Evolutionary conservation across 2,113 vertebrate genomes (phyloP).

Genomic region (Oplegnathus fasciatus): DNA sequence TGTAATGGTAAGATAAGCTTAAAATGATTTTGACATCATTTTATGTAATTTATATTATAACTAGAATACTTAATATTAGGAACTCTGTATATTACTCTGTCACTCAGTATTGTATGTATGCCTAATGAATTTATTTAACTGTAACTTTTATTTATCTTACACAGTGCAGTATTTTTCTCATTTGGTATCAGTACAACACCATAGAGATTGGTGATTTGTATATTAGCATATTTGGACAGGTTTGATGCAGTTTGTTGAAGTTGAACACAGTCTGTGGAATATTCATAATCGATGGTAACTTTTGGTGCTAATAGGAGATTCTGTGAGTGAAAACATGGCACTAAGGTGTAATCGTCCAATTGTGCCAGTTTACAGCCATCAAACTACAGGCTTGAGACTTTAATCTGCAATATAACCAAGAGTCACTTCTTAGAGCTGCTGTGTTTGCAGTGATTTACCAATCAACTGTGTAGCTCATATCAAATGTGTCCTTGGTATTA

Average conservation of each 20-base stretch:
- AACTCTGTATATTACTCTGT: neutral
- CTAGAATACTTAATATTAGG: neutral
- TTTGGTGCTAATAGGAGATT: neutral
- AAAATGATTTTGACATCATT: neutral
- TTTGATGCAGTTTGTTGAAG: neutral
- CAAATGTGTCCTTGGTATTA: constrained; percentile 41
- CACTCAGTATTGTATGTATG: neutral
- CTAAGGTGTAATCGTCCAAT: constrained; percentile 1
- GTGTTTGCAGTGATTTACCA: constrained; percentile 41
- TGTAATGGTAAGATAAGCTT: neutral
- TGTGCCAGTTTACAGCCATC: constrained; percentile 11
- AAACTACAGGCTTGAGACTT: constrained; percentile 32
- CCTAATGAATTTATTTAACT: neutral
- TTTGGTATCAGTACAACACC: neutral
- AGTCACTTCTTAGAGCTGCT: constrained; percentile 24
- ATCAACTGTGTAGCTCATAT: constrained; percentile 31
- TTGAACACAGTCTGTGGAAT: neutral
- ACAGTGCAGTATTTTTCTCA: neutral
- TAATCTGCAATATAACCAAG: constrained; percentile 39
- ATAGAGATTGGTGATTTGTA: neutral
- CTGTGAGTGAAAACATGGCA: constrained; percentile 2
- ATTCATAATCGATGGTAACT: neutral
- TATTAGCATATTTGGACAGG: neutral
- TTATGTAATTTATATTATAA: neutral
- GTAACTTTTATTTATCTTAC: neutral